Evolutionary conservation across 2,888 invertebrate genomes (phyloP), one percentile per base, ranked within the genome.

Genomic region (Agrochola lychnidis): DNA sequence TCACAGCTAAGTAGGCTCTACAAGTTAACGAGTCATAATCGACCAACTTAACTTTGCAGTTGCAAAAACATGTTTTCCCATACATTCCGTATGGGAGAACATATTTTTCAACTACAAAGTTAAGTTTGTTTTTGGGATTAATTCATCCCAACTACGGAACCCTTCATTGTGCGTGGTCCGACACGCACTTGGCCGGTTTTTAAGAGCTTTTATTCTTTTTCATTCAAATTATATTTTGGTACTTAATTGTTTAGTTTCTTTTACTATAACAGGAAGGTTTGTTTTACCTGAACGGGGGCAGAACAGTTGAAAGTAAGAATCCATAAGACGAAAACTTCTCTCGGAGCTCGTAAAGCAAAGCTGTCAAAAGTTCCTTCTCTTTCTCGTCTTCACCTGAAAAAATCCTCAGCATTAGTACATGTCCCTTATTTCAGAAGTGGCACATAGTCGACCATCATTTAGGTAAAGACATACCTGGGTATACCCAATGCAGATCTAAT

Each of bases 401-500:
- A 51, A 2, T 48, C 3, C 59, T 53, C 22, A 53, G 36, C 16
- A 63, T 53, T 12, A 72, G 4, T 7, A 51, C 14, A 12, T 10
- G 45, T 25, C 42, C 19, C 42, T 22, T n/a, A 16, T 42, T 56
- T 10, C 19, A 42, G 9, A 51, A n/a, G 3, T 9, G 6, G 5
- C 6, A 14, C 30, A 36, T 22, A 53, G 4, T 51, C 10, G 1
- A n/a, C 7, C 30, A 19, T 51, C 1, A n/a, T 70, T 25, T 42
- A 36, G n/a, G 53, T 53, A 40, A 7, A 3, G n/a, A 42, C 69
- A 7, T 92, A 96, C 97, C 97, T 86, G 98, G 98, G 91, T 98
- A 98, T 82, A 98, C 97, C 98, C 98, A 98, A 88, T 98, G 98
- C 7, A 99, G 95, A 90, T 98, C 98, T 19, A 98, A 94, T 0